A percentile compares a stretch with the other conserved stretches of the same genome.
These are phyloP conservation scores for Acanthopagrus latus DNA, from an alignment of 2,797 vertebrate genomes.

Conservation along the genomic window DNA sequence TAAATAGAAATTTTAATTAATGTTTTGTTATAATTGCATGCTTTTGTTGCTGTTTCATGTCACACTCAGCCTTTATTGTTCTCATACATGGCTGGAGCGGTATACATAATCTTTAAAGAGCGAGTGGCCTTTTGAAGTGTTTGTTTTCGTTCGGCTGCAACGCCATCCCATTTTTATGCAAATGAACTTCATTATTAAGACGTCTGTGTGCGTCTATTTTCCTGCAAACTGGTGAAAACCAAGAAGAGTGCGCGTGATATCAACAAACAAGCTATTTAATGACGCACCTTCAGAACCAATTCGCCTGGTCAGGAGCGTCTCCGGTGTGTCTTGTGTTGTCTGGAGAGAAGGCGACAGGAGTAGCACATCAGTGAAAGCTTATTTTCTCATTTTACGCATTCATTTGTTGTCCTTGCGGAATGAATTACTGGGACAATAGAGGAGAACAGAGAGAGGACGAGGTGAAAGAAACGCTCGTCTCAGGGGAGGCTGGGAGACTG, in stretches of 20 bases:
- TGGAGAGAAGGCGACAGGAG: conserved; percentile 24
- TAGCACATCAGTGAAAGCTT: conserved; percentile 38
- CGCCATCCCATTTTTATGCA: conserved; percentile 53
- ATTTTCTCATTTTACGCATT: conserved; percentile 44
- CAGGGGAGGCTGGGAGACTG: conserved; percentile 14
- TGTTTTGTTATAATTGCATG: conserved; percentile 38
- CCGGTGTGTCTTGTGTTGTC: conserved; percentile 36
- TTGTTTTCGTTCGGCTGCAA: conserved; percentile 44
- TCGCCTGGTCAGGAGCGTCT: conserved; percentile 35
- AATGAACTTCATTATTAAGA: conserved; percentile 58
- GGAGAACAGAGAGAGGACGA: conserved; percentile 1
- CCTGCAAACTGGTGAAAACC: conserved; percentile 28
- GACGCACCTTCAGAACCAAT: conserved; percentile 39
- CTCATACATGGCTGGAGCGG: conserved; percentile 27
- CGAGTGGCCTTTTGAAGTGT: conserved; percentile 57
- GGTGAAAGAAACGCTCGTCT: conserved; percentile 10
- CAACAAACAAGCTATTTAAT: conserved; percentile 63
- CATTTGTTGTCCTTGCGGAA: conserved; percentile 30
- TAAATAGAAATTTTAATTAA: conserved; percentile 50
- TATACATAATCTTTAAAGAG: conserved; percentile 36
- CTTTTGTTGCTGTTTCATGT: conserved; percentile 53
- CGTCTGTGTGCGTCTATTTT: conserved; percentile 22
- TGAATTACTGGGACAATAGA: conserved; percentile 46
- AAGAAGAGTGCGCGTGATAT: conserved; percentile 39
- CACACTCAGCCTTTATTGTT: conserved; percentile 39